phyloP scores from a whole-genome alignment of 2,888 invertebrate species.

The Steinernema hermaphroditum region DNA sequence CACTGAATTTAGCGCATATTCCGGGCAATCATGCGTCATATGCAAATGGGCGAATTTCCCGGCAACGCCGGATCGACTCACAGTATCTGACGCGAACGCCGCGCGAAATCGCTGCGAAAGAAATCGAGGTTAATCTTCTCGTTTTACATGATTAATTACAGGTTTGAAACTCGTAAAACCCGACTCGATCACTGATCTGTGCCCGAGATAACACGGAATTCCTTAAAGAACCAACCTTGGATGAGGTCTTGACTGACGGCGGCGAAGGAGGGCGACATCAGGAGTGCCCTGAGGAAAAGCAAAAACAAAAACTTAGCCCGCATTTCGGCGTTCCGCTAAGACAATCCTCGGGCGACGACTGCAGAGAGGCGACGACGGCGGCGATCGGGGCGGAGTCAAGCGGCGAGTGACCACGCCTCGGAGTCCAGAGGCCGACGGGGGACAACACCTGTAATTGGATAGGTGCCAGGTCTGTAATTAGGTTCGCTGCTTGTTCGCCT shows the following conservation, averaged over 20 bases:
- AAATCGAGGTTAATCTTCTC: conserved; percentile 9
- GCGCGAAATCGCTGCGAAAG: conserved; percentile 20
- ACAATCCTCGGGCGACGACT: background rate
- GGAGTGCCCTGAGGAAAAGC: background rate
- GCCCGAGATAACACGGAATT: too few species aligned
- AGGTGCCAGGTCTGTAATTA: conserved; percentile 21
- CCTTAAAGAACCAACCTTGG: conserved; percentile 19
- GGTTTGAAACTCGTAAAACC: background rate
- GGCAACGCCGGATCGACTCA: background rate
- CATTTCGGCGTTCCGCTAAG: background rate
- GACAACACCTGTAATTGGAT: conserved; percentile 18
- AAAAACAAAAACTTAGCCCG: conserved; percentile 11
- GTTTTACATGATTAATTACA: background rate
- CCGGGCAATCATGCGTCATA: conserved; percentile 13
- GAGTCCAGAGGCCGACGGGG: background rate
- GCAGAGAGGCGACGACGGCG: background rate
- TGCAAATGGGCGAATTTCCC: conserved; percentile 4
- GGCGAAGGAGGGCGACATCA: background rate
- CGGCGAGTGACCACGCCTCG: conserved; percentile 10
- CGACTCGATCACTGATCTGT: background rate
- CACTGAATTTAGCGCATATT: background rate
- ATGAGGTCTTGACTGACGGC: conserved; percentile 8
- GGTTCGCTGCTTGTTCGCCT: background rate
- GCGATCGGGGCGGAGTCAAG: background rate
- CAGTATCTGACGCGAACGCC: conserved; percentile 8